Evolutionary conservation across 2,888 invertebrate species (phyloP).

Genomic region (Mesorhabditis spiculigera): DNA sequence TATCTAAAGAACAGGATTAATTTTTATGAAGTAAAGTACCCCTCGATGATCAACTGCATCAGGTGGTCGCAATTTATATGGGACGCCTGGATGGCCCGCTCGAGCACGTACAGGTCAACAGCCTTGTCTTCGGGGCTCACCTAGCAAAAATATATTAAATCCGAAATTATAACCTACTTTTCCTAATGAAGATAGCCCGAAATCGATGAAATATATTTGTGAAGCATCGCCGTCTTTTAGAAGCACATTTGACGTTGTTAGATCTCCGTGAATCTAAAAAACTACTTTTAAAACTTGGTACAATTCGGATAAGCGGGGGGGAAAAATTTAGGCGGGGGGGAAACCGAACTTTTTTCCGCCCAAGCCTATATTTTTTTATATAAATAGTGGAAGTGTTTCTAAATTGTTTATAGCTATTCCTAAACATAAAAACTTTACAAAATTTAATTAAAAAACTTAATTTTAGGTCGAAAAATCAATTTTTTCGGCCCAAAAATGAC

Average conservation of each 20-base stretch:
- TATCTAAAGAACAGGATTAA: neutral
- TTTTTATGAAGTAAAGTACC: neutral
- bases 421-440: no score
- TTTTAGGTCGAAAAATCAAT: no score
- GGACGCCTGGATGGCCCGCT: constrained; percentile 81
- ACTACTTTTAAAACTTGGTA: no score
- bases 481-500: no score
- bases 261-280: constrained; percentile 89
- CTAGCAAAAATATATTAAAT: constrained; percentile 12
- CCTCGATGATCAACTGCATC: neutral
- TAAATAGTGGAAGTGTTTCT: no score
- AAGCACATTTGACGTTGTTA: constrained; percentile 93
- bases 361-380: no score
- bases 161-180: constrained; percentile 21
- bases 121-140: constrained; percentile 83
- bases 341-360: no score
- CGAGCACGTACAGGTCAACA: constrained; percentile 93
- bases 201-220: constrained; percentile 82
- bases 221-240: constrained; percentile 61
- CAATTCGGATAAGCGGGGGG: no score
- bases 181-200: constrained; percentile 75
- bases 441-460: no score
- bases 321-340: no score
- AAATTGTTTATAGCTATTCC: no score
- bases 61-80: constrained; percentile 42